Percentiles rank a stretch among this genome's conserved stretches.
These are phyloP conservation scores for Rosalia funebris DNA, from an alignment of 2,888 invertebrate genomes.

Conservation along the genomic window DNA sequence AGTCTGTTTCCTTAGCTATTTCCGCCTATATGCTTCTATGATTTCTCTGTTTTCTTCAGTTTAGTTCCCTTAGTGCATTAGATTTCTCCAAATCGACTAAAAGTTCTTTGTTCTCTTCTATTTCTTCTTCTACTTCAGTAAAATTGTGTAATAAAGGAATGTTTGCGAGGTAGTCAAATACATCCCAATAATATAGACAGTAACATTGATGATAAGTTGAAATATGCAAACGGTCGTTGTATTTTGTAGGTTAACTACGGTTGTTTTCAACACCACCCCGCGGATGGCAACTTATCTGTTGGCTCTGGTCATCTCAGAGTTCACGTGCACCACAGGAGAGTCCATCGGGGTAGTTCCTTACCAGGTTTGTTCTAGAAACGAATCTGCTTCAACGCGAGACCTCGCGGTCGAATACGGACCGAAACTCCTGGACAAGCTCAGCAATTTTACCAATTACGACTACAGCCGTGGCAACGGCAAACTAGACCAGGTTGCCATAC, in stretches of 20 bases:
- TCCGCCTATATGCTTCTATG: no score
- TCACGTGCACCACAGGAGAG: slow-evolving; percentile 57
- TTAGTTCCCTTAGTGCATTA: no score
- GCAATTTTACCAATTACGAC: slow-evolving; percentile 42
- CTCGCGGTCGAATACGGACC: slow-evolving; percentile 42
- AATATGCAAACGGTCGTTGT: no score
- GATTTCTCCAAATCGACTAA: no score
- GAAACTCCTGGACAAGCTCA: slow-evolving; percentile 37
- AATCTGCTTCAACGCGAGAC: slow-evolving; percentile 27
- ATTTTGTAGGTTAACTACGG: slow-evolving; percentile 20
- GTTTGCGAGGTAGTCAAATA: no score
- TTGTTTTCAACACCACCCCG: slow-evolving; percentile 63
- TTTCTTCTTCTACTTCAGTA: no score
- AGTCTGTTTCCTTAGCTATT: no score
- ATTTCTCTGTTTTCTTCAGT: no score
- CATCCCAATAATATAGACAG: no score
- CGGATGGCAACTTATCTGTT: slow-evolving; percentile 87
- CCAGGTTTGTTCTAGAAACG: slow-evolving; percentile 45
- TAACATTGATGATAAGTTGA: no score
- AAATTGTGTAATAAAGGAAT: no score
- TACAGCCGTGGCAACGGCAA: slow-evolving; percentile 69
- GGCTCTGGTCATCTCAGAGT: slow-evolving; percentile 87
- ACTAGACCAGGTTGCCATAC: slow-evolving; percentile 85
- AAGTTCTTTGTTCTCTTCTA: no score
- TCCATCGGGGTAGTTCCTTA: slow-evolving; percentile 18